phyloP scores from a whole-genome alignment of 2,113 vertebrate genomes.

The Ia io region DNA sequence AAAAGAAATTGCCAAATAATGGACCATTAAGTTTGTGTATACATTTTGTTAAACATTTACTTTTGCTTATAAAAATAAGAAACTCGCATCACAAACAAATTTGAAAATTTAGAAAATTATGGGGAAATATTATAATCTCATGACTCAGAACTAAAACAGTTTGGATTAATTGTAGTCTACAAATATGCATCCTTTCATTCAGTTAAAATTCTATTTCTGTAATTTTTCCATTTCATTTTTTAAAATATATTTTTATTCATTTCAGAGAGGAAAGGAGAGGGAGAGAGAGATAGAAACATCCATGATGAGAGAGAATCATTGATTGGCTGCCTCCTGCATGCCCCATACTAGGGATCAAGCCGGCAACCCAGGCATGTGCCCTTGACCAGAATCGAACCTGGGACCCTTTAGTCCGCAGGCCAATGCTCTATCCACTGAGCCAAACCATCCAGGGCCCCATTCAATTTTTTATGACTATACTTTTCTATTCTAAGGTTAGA shows the following conservation, averaged over 20 bases:
- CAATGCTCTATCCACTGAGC: too few relatives aligned
- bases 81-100: neutral
- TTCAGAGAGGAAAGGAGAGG: too few relatives aligned
- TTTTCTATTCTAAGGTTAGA: neutral
- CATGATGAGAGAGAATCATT: too few relatives aligned
- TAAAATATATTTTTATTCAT: too few relatives aligned
- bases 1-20: neutral
- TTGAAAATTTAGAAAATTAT: neutral
- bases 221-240: neutral
- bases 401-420: too few relatives aligned
- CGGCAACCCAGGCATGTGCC: too few relatives aligned
- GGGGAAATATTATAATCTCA: neutral
- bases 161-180: neutral
- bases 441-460: neutral
- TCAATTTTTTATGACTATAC: neutral
- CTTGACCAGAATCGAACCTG: too few relatives aligned
- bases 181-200: neutral
- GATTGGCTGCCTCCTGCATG: too few relatives aligned
- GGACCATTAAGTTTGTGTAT: neutral
- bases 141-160: neutral
- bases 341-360: too few relatives aligned
- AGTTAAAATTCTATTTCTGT: neutral
- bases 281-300: too few relatives aligned
- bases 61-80: neutral
- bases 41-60: neutral